phyloP scores from a whole-genome alignment of 2,113 vertebrate genomes.

The Megatriorchis doriae region DNA sequence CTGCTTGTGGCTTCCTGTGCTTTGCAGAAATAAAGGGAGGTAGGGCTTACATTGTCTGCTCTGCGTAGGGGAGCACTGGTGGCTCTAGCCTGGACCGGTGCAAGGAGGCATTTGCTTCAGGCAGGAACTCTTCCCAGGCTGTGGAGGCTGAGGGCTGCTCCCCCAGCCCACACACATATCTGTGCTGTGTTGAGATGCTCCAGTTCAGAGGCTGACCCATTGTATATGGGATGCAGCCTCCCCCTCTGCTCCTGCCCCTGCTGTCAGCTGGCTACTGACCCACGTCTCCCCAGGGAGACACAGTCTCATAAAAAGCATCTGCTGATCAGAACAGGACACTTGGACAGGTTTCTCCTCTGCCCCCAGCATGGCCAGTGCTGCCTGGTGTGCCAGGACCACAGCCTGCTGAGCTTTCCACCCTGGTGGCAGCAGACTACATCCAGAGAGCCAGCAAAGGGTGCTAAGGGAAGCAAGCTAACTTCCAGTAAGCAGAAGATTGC shows the following conservation, averaged over 20 bases:
- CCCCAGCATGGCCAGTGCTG: neutral
- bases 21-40: neutral
- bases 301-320: neutral
- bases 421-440: neutral
- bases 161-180: neutral
- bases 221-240: accelerated
- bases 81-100: neutral
- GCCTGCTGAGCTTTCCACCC: neutral
- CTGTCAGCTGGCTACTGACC: neutral
- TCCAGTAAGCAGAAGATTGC: neutral
- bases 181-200: neutral
- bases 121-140: accelerated
- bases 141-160: neutral
- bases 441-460: neutral
- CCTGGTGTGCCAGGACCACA: neutral
- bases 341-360: neutral
- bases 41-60: neutral
- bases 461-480: neutral
- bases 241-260: neutral
- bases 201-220: neutral
- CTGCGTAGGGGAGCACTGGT: neutral
- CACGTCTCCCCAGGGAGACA: neutral
- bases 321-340: neutral
- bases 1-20: neutral
- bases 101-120: neutral